Evolutionary conservation across 2,797 vertebrate species (phyloP).

Genomic region (Distichodus sexfasciatus): DNA sequence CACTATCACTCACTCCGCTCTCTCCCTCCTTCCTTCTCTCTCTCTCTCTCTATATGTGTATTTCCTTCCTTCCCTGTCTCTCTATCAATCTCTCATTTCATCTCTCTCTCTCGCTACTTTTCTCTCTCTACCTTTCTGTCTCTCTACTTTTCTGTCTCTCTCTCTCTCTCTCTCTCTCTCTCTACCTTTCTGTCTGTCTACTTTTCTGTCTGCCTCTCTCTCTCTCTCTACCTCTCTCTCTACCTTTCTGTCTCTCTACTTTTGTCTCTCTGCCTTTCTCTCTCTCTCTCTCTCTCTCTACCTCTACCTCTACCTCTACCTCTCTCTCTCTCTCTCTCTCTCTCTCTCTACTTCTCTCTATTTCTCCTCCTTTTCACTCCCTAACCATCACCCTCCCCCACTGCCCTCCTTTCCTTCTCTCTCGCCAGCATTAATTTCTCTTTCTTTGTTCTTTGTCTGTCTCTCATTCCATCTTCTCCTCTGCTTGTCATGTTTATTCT

Average conservation of each 20-base stretch:
- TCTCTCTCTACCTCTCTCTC: background rate
- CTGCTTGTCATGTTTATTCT: too few species aligned
- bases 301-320: background rate
- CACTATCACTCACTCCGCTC: too few species aligned
- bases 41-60: too few species aligned
- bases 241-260: background rate
- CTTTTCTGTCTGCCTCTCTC: slow-evolving; percentile 6
- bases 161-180: background rate
- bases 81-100: background rate
- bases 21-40: too few species aligned
- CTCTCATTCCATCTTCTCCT: too few species aligned
- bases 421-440: too few species aligned
- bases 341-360: slow-evolving; percentile 16
- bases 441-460: too few species aligned
- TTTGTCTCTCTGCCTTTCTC: background rate
- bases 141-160: background rate
- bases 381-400: too few species aligned
- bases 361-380: too few species aligned
- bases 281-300: background rate
- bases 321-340: slow-evolving; percentile 13
- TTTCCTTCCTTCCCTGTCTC: background rate
- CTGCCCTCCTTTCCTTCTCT: too few species aligned
- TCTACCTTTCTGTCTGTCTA: background rate
- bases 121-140: background rate
- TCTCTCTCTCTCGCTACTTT: background rate